phyloP scores from a whole-genome alignment of 2,888 invertebrate species.

The Chironomus riparius region DNA sequence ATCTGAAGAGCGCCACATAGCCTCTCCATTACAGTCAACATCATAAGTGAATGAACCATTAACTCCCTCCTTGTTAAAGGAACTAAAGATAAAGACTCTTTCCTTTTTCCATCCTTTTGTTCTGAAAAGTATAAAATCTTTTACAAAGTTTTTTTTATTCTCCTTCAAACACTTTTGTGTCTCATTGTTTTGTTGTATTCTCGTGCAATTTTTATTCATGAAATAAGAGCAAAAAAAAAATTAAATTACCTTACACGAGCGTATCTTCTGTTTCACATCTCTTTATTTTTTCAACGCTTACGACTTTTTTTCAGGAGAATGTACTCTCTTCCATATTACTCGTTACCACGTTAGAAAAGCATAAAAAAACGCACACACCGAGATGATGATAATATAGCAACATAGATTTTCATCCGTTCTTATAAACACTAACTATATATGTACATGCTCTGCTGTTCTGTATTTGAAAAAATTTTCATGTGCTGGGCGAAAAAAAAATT shows the following conservation, averaged over 20 bases:
- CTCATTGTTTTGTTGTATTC: no score
- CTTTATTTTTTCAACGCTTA: neutral
- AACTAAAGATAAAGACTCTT: no score
- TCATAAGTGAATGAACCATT: no score
- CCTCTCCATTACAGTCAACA: no score
- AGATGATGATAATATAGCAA: constrained; percentile 16
- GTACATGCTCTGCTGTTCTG: neutral
- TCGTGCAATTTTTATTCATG: no score
- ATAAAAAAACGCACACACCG: constrained; percentile 20
- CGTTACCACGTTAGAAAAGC: neutral
- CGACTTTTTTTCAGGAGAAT: neutral
- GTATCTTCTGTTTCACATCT: neutral
- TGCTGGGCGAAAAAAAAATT: neutral
- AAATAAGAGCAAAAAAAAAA: neutral
- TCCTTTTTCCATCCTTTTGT: no score
- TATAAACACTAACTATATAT: constrained; percentile 7
- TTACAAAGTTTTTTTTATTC: no score
- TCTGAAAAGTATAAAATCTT: no score
- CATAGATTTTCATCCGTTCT: constrained; percentile 11
- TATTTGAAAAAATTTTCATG: neutral
- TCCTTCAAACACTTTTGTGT: no score
- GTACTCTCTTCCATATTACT: neutral
- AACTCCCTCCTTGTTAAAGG: no score
- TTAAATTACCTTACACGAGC: constrained; percentile 7
- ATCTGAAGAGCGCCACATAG: no score